Evolutionary conservation across 2,888 invertebrate genomes (phyloP), one percentile per base, ranked within the genome.

Genomic region (Erynnis tages): DNA sequence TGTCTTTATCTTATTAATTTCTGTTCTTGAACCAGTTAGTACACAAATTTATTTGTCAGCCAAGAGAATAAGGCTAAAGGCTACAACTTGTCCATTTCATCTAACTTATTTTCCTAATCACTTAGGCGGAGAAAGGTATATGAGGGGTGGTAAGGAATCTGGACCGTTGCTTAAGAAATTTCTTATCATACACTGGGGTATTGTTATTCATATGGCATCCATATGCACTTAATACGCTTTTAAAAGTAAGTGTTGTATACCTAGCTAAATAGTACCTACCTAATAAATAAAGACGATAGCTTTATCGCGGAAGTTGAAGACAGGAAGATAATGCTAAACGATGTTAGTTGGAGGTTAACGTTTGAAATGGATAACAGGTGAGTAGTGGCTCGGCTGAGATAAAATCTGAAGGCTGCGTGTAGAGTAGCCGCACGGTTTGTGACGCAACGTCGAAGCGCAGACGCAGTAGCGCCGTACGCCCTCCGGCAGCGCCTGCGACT

Each of bases 361-460:
- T 70, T 77, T 73, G 66, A 71, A 69, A 73, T 73, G 69, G 76
- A 70, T 73, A 82, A 73, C 77, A 79, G 76, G 76, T 78, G 74
- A 75, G 71, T 62, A 71, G 67, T 67, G 69, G 69, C 74, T 74
- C 74, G 74, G 72, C 60, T 67, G 67, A 79, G 80, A 80, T 81
- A 76, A 74, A 73, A 79, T 79, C 76, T 80, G 82, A 85, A 84
- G 85, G 82, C 79, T 79, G 76, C 67, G 69, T 66, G 66, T 66
- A 66, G 65, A 57, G 53, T 58, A 55, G 54, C 52, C 53, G 50
- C 53, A 52, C 48, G 46, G 58, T 35, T 63, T 63, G 78, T 83
- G 85, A 85, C 83, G 86, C 82, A 84, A 83, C 74, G 71, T 61
- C 68, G 60, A 65, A 62, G 64, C 74, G 79, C 80, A 87, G 85